phyloP scores from a whole-genome alignment of 2,113 vertebrate species.

The Hemibagrus wyckioides region DNA sequence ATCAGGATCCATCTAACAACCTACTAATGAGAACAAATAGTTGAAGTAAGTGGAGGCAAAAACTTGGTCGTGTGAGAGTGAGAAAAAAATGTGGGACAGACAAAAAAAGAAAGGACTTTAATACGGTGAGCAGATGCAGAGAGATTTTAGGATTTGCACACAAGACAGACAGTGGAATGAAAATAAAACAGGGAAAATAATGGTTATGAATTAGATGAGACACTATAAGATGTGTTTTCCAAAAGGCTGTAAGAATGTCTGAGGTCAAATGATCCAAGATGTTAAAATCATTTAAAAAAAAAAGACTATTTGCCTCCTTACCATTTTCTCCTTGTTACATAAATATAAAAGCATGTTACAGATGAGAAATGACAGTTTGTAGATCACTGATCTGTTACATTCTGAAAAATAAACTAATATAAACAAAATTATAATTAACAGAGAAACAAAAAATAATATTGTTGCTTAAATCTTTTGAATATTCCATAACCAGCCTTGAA shows the following conservation, averaged over 20 bases:
- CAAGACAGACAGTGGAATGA: background rate
- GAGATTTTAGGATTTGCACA: slow-evolving; percentile 1
- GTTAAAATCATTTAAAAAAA: background rate
- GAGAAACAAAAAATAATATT: background rate
- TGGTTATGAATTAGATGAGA: background rate
- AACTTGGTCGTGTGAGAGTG: background rate
- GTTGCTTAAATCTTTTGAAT: background rate
- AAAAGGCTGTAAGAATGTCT: background rate
- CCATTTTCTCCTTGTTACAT: background rate
- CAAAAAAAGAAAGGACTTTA: background rate
- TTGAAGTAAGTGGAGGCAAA: background rate
- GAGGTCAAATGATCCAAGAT: background rate
- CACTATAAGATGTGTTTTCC: background rate
- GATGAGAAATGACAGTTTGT: background rate
- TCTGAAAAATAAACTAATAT: background rate
- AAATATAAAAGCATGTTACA: background rate
- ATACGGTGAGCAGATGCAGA: background rate
- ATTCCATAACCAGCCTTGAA: background rate
- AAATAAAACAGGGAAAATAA: background rate
- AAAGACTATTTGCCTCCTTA: background rate
- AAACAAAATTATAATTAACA: background rate
- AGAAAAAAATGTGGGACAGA: background rate
- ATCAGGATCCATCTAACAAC: background rate
- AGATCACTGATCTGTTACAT: background rate
- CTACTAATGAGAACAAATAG: background rate